Conservation (phyloP, 2,888 invertebrate species). For the Cryptocephalus primarius region DNA sequence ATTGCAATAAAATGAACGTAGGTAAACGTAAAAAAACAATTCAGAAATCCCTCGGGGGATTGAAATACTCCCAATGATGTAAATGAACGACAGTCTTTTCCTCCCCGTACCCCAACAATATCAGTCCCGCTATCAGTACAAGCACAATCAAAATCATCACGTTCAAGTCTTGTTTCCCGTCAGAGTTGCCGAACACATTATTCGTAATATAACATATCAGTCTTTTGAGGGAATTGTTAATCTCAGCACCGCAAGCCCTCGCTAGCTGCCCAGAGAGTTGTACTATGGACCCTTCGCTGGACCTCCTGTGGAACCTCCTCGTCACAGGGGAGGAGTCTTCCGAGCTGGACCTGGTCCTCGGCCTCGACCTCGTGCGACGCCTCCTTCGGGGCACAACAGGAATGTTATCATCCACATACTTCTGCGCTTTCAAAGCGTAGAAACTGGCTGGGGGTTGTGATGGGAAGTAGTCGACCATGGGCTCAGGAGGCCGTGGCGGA, state of each 20-base stretch:
- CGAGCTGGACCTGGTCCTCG: constrained; percentile 22
- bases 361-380: constrained; percentile 25
- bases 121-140: constrained; percentile 64
- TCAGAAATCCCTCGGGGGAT: constrained; percentile 56
- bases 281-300: constrained; percentile 51
- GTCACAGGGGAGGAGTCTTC: constrained; percentile 20
- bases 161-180: constrained; percentile 60
- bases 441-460: constrained; percentile 36
- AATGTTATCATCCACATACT: constrained; percentile 32
- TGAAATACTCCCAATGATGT: constrained; percentile 82
- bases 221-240: constrained; percentile 54
- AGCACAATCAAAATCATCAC: constrained; percentile 69
- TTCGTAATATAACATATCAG: constrained; percentile 55
- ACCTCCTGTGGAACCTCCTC: constrained; percentile 27
- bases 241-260: constrained; percentile 55
- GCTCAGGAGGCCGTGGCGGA: constrained; percentile 35
- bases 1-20: no score
- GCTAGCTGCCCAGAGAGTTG: constrained; percentile 62
- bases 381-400: constrained; percentile 38
- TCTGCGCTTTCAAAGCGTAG: constrained; percentile 31
- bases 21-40: background rate
- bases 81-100: constrained; percentile 59
- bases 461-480: constrained; percentile 28
- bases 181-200: constrained; percentile 47
- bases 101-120: constrained; percentile 63